Evolutionary conservation across 2,888 invertebrate genomes (phyloP).

Genomic region (Meandrusa payeni): DNA sequence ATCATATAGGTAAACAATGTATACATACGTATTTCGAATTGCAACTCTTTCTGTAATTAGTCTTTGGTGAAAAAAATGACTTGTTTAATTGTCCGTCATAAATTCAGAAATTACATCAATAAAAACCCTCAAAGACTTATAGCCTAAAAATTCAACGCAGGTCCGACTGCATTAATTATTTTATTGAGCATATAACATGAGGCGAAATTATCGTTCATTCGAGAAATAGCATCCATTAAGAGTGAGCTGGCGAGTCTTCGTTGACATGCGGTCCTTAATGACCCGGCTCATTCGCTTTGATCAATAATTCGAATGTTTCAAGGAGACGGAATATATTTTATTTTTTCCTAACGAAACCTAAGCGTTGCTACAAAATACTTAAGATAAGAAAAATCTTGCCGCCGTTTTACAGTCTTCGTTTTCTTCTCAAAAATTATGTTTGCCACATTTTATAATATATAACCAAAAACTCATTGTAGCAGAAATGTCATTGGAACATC

Average conservation of each 20-base stretch:
- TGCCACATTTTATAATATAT: too few species aligned
- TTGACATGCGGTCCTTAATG: conserved; percentile 29
- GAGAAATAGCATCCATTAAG: conserved; percentile 35
- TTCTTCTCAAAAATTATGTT: too few species aligned
- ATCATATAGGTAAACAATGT: too few species aligned
- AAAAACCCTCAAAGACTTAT: conserved; percentile 7
- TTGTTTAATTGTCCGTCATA: not conserved
- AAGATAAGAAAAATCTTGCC: too few species aligned
- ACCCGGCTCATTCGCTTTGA: conserved; percentile 35
- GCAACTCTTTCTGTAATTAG: not conserved
- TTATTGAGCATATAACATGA: conserved; percentile 29
- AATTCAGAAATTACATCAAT: not conserved
- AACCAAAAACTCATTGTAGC: too few species aligned
- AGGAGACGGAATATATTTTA: conserved; percentile 11
- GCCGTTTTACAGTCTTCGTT: too few species aligned
- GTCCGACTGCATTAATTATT: conserved; percentile 26
- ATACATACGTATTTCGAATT: too few species aligned
- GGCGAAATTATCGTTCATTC: conserved; percentile 36
- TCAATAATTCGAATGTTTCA: conserved; percentile 37
- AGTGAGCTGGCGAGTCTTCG: conserved; percentile 22
- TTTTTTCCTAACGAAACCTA: conserved; percentile 19
- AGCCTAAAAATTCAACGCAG: conserved; percentile 22
- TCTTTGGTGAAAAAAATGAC: not conserved
- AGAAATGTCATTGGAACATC: too few species aligned
- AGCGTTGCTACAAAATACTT: not conserved